phyloP scores from a whole-genome alignment of 2,797 vertebrate genomes.

The Coendou prehensilis region DNA sequence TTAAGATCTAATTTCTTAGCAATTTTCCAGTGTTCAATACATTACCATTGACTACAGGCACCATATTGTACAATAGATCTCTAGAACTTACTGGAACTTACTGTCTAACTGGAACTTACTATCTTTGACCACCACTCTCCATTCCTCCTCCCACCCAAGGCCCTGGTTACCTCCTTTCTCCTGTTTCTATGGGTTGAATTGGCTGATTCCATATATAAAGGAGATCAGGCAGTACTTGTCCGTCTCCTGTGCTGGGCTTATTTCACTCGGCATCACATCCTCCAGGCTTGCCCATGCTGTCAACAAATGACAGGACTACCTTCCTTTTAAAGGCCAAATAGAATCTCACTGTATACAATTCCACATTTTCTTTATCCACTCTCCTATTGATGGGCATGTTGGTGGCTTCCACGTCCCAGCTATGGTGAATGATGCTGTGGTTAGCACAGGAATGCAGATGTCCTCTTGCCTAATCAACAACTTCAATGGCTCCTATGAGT shows the following conservation, averaged over 20 bases:
- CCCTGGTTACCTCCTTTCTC: not conserved
- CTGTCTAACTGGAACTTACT: not conserved
- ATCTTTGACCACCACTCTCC: not conserved
- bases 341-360: not conserved
- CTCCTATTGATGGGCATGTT: not conserved
- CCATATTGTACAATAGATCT: not conserved
- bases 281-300: not conserved
- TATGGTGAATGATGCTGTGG: not conserved
- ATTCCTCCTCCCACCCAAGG: not conserved
- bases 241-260: not conserved
- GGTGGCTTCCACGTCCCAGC: not conserved
- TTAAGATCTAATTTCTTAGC: not conserved
- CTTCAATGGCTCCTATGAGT: rapidly evolving
- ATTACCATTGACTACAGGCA: not conserved
- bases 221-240: not conserved
- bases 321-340: not conserved
- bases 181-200: not conserved
- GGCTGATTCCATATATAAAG: not conserved
- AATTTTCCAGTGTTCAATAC: not conserved
- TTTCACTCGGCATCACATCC: not conserved
- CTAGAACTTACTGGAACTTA: not conserved
- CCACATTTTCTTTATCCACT: not conserved
- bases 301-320: not conserved
- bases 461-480: no score
- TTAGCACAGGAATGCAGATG: not conserved